phyloP scores from a whole-genome alignment of 2,113 vertebrate species.

The Anguilla japonica region DNA sequence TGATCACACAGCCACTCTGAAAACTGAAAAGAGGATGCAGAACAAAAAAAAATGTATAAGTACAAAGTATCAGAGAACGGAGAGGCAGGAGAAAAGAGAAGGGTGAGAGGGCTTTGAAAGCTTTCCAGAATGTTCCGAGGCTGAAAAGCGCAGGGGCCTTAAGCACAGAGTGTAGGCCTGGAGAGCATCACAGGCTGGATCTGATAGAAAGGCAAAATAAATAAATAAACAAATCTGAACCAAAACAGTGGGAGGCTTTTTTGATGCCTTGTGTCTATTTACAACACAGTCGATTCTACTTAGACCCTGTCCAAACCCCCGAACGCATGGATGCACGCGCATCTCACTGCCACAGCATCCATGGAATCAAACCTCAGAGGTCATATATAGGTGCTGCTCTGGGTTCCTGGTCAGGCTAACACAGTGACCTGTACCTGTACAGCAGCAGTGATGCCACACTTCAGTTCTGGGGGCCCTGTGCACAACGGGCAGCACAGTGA shows the following conservation, averaged over 20 bases:
- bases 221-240: not conserved
- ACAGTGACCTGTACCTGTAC: not conserved
- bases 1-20: no score
- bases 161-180: not conserved
- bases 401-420: not conserved
- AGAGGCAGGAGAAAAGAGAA: not conserved
- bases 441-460: not conserved
- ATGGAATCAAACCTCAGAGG: not conserved
- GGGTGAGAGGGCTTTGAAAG: not conserved
- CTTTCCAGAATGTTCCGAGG: not conserved
- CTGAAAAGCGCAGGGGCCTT: not conserved
- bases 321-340: not conserved
- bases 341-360: not conserved
- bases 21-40: no score
- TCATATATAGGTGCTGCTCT: not conserved
- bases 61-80: no score
- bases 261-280: not conserved
- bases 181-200: not conserved
- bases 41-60: no score
- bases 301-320: not conserved
- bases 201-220: not conserved
- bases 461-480: no score
- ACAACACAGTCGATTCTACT: not conserved
- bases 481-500: no score
- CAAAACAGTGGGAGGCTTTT: not conserved